Conservation (phyloP, 2,888 invertebrate species). For the Megaustenia siamemsis region DNA sequence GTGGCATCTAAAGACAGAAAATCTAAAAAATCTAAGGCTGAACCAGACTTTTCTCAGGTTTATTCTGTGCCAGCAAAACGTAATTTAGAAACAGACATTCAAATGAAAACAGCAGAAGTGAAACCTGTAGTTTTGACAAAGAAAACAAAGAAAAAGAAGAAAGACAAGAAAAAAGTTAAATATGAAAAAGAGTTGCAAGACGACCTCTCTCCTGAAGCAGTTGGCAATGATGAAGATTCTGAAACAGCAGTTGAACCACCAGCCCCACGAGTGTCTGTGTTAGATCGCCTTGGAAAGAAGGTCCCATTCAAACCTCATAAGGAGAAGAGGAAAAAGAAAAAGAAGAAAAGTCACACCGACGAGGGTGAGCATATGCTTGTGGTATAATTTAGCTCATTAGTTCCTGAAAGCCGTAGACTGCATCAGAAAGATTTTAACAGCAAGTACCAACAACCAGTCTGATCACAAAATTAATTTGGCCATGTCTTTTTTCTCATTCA, state of each 20-base stretch:
- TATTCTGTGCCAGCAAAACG: constrained; percentile 52
- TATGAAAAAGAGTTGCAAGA: background rate
- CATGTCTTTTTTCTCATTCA: no score
- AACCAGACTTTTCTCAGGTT: constrained; percentile 49
- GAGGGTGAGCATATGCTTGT: constrained; percentile 53
- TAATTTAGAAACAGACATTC: background rate
- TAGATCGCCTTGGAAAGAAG: constrained; percentile 63
- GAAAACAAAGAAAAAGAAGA: constrained; percentile 50
- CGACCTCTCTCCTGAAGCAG: constrained; percentile 29
- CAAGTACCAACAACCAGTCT: no score
- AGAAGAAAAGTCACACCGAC: constrained; percentile 46
- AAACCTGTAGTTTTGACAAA: background rate
- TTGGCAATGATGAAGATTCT: constrained; percentile 20
- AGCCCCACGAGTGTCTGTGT: constrained; percentile 57
- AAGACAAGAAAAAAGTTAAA: constrained; percentile 47
- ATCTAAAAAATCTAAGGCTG: constrained; percentile 36
- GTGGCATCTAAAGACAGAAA: constrained; percentile 27
- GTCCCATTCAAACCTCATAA: constrained; percentile 38
- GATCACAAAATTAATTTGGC: no score
- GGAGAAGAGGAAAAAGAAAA: constrained; percentile 50
- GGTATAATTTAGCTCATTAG: no score
- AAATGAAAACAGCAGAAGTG: background rate
- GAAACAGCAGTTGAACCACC: constrained; percentile 35
- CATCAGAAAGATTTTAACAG: no score
- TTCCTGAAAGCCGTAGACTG: no score